A percentile compares a stretch with the other conserved stretches of the same genome.
Conservation (phyloP, 2,888 invertebrate genomes). For the Cetonia aurata region DNA sequence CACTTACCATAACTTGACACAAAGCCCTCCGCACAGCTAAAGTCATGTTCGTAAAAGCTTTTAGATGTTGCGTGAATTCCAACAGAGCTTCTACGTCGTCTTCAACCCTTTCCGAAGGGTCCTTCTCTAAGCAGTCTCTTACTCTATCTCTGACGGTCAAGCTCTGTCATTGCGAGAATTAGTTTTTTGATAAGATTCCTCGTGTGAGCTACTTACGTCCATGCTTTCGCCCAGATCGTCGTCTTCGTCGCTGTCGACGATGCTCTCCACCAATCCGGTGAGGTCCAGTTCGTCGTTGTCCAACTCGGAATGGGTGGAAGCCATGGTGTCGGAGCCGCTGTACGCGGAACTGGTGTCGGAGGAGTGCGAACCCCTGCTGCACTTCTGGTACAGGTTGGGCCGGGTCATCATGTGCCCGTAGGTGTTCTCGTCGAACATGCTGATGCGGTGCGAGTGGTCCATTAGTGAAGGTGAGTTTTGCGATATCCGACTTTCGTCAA, state of each 20-base stretch:
- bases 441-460: constrained; percentile 60
- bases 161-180: constrained; percentile 70
- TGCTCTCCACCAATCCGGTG: constrained; percentile 93
- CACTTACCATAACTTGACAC: constrained; percentile 90
- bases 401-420: constrained; percentile 48
- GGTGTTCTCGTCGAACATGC: constrained; percentile 44
- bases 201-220: constrained; percentile 74
- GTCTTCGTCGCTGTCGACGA: constrained; percentile 96
- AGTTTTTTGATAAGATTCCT: constrained; percentile 6
- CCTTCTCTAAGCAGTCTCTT: constrained; percentile 97
- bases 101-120: constrained; percentile 93
- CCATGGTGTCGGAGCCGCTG: constrained; percentile 97
- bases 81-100: constrained; percentile 96
- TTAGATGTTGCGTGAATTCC: constrained; percentile 97
- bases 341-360: constrained; percentile 97
- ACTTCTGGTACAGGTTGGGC: constrained; percentile 87
- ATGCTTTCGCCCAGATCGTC: constrained; percentile 92
- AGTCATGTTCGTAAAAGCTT: constrained; percentile 98
- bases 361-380: constrained; percentile 85
- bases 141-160: constrained; percentile 94
- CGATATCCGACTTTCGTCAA: constrained; percentile 62
- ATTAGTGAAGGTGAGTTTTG: constrained; percentile 61
- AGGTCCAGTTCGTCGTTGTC: constrained; percentile 89
- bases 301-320: constrained; percentile 88
- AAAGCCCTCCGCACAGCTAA: constrained; percentile 92